phyloP scores from a whole-genome alignment of 2,113 vertebrate species.

The Nesospiza acunhae region DNA sequence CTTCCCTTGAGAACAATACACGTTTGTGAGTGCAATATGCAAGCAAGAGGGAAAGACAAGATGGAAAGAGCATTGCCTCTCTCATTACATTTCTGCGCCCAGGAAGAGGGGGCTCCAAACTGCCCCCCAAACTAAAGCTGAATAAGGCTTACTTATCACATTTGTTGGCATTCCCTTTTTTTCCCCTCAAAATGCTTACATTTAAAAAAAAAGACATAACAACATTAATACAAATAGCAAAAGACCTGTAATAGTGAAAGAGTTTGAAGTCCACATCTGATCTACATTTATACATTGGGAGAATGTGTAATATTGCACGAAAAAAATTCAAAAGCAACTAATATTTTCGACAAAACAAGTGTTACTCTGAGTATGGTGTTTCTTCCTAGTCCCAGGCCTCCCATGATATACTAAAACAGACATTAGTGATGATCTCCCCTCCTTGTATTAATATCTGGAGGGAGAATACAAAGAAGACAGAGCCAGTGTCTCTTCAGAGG shows the following conservation, averaged over 20 bases:
- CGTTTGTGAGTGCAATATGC: accelerated
- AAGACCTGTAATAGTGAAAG: not conserved
- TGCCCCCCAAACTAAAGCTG: not conserved
- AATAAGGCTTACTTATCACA: not conserved
- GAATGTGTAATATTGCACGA: not conserved
- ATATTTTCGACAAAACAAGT: not conserved
- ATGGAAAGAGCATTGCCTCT: not conserved
- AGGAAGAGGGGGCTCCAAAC: not conserved
- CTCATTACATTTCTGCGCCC: not conserved
- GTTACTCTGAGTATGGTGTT: not conserved
- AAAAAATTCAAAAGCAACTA: not conserved
- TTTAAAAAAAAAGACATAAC: not conserved
- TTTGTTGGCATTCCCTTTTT: not conserved
- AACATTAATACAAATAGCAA: not conserved
- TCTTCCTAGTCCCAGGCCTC: not conserved
- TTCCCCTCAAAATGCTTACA: accelerated
- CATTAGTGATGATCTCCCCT: not conserved
- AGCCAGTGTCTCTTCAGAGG: not conserved
- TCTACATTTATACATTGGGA: not conserved
- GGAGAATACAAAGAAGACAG: not conserved
- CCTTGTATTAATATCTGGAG: not conserved
- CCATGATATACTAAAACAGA: not conserved
- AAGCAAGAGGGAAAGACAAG: no score
- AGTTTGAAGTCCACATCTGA: not conserved
- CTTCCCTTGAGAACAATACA: not conserved